Base-by-base conservation (phyloP, 2,888 invertebrate species). In the Portevinia maculata region DNA sequence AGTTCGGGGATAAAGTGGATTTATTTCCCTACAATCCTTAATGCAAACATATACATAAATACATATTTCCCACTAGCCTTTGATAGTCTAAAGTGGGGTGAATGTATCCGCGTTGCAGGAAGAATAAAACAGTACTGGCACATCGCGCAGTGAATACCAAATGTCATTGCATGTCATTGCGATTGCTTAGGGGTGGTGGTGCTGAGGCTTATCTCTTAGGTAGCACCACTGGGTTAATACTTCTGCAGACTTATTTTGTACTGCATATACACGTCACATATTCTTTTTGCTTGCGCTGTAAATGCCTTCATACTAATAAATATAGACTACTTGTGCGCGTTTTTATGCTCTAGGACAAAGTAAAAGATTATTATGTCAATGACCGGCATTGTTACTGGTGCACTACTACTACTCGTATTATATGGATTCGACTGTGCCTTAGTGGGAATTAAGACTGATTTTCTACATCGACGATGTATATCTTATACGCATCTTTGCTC, bases 1-100 rank as follows among this genome's bases (percentile, higher is more conserved):
- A 76, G 60, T 81, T 81, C 70, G 70, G 71, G 81, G 81, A 71
- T 76, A 81, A 81, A 71, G 59, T 71, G 70, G 64, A 65, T 65
- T 76, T 64, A 65, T 59, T 65, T 34, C 28, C 15, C n/a, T 11
- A 19, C 11, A 59, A 81, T 70, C 81, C 75, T 65, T 53, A 53
- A 28, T 32, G 52, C 57, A 75, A 75, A 44, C 64, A 75, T 13
- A 52, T 19, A 65, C 28, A n/a, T 11, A 53, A n/a, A n/a, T n/a
- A n/a, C n/a, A n/a, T n/a, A n/a, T n/a, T n/a, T 15, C 44, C 52
- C 34, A 32, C 28, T 37, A 37, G 48, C 24, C 24, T 2, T 5
- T 3, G 2, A 24, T 24, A 24, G 5, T 19, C 13, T 15, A 52
- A 44, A 52, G 55, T 8, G 46, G 64, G 59, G 81, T 76, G 65